These are phyloP conservation scores for Dromiciops gliroides DNA, from an alignment of 2,113 vertebrate species.

Conservation along the genomic window DNA sequence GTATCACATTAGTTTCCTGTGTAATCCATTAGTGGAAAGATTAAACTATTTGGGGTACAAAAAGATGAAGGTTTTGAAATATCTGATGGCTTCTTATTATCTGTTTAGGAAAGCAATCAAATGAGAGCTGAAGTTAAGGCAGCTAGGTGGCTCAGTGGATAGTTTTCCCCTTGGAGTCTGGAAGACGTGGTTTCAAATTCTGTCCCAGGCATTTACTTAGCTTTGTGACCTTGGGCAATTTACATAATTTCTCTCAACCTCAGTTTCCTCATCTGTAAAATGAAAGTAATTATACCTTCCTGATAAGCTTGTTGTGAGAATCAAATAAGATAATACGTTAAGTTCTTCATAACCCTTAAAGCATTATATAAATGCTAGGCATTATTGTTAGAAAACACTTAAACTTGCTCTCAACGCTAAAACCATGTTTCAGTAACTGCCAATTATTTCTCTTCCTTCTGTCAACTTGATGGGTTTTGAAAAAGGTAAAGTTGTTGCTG, in stretches of 20 bases:
- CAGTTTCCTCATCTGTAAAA: not conserved
- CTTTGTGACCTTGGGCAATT: not conserved
- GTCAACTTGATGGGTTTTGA: not conserved
- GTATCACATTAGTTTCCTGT: not conserved
- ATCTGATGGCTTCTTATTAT: slow-evolving; percentile 50
- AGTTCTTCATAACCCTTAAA: not conserved
- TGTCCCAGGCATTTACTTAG: not conserved
- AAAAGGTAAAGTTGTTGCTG: slow-evolving; percentile 44
- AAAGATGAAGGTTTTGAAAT: slow-evolving; percentile 37
- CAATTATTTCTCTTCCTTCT: slow-evolving; percentile 17
- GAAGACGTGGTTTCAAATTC: not conserved
- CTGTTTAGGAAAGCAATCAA: slow-evolving; percentile 12
- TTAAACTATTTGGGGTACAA: slow-evolving; percentile 16
- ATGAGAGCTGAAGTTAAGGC: not conserved
- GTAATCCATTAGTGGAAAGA: not conserved
- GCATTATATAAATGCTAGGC: not conserved
- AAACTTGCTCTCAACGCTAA: not conserved
- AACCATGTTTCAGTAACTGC: not conserved
- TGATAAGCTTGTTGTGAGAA: not conserved
- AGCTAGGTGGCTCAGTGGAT: not conserved
- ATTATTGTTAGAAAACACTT: slow-evolving; percentile 31
- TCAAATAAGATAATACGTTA: not conserved
- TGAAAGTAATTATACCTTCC: not conserved
- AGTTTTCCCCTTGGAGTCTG: not conserved
- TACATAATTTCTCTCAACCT: not conserved